These are phyloP conservation scores for Elegia similella DNA, from an alignment of 2,888 invertebrate genomes.

Conservation along the genomic window DNA sequence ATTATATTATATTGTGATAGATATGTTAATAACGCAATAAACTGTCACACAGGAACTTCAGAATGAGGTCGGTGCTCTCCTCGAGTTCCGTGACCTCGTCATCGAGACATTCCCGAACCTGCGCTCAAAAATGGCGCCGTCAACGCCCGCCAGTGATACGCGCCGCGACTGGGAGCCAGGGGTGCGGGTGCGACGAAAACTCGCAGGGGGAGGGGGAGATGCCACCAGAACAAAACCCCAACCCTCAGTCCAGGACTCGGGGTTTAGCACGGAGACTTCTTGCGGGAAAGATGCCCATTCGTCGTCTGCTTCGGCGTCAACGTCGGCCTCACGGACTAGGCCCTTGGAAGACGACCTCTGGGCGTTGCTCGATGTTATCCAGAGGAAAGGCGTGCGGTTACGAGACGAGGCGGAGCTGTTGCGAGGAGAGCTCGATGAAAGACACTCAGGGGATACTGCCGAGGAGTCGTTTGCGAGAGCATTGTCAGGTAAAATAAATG, in stretches of 20 bases:
- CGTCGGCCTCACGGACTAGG: conserved; percentile 80
- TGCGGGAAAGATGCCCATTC: conserved; percentile 90
- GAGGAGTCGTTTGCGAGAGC: conserved; percentile 84
- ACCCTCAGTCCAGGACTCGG: conserved; percentile 89
- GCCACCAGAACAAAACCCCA: conserved; percentile 82
- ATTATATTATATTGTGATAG: too few relatives aligned
- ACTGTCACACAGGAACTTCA: conserved; percentile 85
- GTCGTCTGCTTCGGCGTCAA: conserved; percentile 78
- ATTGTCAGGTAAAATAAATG: conserved; percentile 38
- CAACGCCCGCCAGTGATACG: conserved; percentile 75
- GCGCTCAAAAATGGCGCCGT: conserved; percentile 91
- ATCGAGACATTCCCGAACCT: conserved; percentile 96
- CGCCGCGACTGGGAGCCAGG: conserved; percentile 91
- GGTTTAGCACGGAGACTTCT: conserved; percentile 94
- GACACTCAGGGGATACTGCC: conserved; percentile 73
- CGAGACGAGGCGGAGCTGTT: conserved; percentile 87
- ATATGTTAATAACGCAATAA: not conserved
- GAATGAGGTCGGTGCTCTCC: conserved; percentile 95
- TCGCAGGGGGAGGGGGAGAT: conserved; percentile 67
- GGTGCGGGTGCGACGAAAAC: conserved; percentile 86
- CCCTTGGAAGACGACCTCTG: conserved; percentile 90
- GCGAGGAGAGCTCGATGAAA: conserved; percentile 74
- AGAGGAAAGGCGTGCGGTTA: conserved; percentile 86
- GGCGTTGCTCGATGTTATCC: conserved; percentile 93
- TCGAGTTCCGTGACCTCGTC: conserved; percentile 96